Base-by-base conservation (phyloP, 2,888 invertebrate genomes). In the Leptura quadrifasciata region DNA sequence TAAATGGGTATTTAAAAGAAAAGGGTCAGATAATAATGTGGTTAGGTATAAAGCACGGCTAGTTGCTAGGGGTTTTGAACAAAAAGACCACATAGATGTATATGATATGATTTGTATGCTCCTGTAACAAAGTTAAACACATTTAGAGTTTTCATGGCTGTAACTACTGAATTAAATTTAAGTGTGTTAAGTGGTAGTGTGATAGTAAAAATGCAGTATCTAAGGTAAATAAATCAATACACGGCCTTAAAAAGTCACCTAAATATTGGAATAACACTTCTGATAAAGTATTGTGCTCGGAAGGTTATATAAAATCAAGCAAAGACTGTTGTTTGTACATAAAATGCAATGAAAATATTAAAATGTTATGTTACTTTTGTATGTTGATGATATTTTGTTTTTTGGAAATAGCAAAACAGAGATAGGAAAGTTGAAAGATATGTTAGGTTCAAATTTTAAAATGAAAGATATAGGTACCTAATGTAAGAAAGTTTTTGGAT, bases 101-200 rank as follows among this genome's bases (percentile, higher is more conserved):
- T 55, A 55, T 55, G n/a, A n/a, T n/a, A n/a, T n/a, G 55, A 55
- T 12, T 4, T 20, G 2, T 55, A 55, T 55, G 35, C 35, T 8
- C 61, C 35, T 9, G 61, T 61, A 17, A 78, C 58, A 78, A 86
- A 86, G 85, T 83, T 85, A 83, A 92, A 92, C 85, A 92, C 92
- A 60, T 92, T 92, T 84, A 90, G 91, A 78, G 91, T 91, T 18
- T 55, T 55, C 5, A 20, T 55, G 10, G 20, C 55, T 20, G 12
- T 55, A 55, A 20, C 55, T 21, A 78, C 64, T 20, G 24, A 72
- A 15, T 58, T 57, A 35, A 63, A 47, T 10, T 67, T 69, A 18
- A 12, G 63, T 81, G 6, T 65, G 79, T 67, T 81, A 83, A 68
- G 74, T 80, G 76, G 81, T 82, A 67, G 80, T 82, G 1, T 72